Percentiles rank a stretch among this genome's conserved stretches.
These are phyloP conservation scores for Rhagoletis pomonella DNA, from an alignment of 1,140 invertebrate species.

Conservation along the genomic window DNA sequence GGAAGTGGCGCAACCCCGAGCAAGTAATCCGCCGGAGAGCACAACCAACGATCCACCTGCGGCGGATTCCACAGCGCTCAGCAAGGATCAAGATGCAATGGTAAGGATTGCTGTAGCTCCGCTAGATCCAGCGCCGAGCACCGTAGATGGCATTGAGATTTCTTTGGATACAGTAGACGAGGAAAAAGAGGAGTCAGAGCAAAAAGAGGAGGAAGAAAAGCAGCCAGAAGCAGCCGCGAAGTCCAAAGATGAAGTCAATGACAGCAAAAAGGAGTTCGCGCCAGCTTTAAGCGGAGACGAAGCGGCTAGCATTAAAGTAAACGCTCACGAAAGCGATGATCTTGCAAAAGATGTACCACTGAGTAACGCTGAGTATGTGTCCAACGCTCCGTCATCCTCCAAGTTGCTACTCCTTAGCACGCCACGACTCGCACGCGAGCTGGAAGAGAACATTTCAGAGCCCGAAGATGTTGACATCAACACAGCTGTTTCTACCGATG, in stretches of 20 bases:
- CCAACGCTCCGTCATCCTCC: conserved; percentile 59
- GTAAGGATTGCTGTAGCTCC: conserved; percentile 57
- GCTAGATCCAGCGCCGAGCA: conserved; percentile 64
- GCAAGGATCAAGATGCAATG: conserved; percentile 63
- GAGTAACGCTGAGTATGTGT: neutral
- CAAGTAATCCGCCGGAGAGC: neutral
- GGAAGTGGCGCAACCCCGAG: conserved; percentile 25
- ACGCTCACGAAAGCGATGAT: conserved; percentile 2
- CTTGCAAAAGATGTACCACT: neutral
- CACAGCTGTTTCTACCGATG: conserved; percentile 52
- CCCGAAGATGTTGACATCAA: conserved; percentile 50
- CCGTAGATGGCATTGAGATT: conserved; percentile 58
- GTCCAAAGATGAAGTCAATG: neutral
- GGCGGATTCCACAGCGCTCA: conserved; percentile 47
- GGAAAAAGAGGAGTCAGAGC: neutral
- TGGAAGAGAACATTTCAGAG: conserved; percentile 63
- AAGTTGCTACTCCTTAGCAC: conserved; percentile 67
- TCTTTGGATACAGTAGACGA: neutral
- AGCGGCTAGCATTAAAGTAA: conserved; percentile 4
- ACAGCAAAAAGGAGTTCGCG: neutral
- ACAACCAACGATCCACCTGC: neutral
- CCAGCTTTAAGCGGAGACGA: conserved; percentile 20
- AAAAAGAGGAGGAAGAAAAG: neutral
- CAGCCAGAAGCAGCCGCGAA: neutral
- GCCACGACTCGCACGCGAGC: conserved; percentile 63